Evolutionary conservation across 37 sponge, comb jelly and placozoan genomes (phyloP), one percentile per base, ranked within the genome.

Genomic region (Dysidea cf. avara): DNA sequence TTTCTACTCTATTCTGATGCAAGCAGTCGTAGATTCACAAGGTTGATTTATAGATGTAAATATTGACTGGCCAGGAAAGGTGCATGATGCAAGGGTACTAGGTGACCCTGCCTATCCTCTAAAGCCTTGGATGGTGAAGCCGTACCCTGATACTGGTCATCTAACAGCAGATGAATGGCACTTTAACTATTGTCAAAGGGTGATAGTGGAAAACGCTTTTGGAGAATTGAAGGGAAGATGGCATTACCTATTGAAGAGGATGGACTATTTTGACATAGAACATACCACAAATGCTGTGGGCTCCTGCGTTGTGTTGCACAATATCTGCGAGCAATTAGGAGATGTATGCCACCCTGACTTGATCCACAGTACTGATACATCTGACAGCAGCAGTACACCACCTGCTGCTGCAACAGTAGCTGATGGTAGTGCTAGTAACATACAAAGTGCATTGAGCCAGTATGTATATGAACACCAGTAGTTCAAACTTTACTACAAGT

Each of bases 191-290:
- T n/a, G n/a, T n/a, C n/a, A n/a, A n/a, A n/a, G n/a, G n/a, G 76
- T 76, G 77, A 60, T 68, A 2, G 71, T 83, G 7, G 77, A 83
- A 67, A 75, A 75, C 52, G 54, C 69, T 36, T 82, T 82, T 73
- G 75, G 83, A 3, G 39, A 75, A 18, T 51, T 82, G 1, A 82
- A 82, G 48, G 83, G 83, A 24, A 33, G 80, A 68, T 79, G 77
- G 77, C 29, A 66, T 12, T 76, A 56, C 35, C 39, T 76, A 5
- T 13, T 76, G 53, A 76, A 76, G 39, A 21, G 77, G 16, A 32
- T 62, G 18, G 77, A 64, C 34, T 36, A 14, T 28, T n/a, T n/a
- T n/a, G 18, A 76, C 21, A 7, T 76, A 3, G 17, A n/a, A 34
- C 38, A 56, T 64, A 37, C 65, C 24, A 25, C 63, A 60, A 60